Base-by-base conservation (phyloP, 2,888 invertebrate species). In the Tipula lateralis region DNA sequence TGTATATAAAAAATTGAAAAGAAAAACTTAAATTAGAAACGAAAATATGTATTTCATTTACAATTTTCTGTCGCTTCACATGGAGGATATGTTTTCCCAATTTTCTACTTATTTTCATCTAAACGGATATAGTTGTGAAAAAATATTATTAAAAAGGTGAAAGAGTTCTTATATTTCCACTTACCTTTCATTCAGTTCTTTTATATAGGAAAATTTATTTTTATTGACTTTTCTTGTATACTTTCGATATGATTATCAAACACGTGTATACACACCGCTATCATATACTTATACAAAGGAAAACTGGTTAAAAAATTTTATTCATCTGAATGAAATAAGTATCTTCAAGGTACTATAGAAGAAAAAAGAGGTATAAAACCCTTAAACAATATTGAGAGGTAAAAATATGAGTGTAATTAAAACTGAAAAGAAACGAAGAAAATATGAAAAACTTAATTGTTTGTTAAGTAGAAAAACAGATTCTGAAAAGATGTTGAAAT, bases 381-480 rank as follows among this genome's bases (percentile, higher is more conserved):
- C 66, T 24, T 66, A 24, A 24, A 66, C 66, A 66, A 66, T 66
- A 66, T 66, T 66, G 66, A 66, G 24, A 66, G 66, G 66, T 66
- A 66, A 9, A 66, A 24, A 66, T 66, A 66, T 66, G 24, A 66
- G 66, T 24, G 66, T 66, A 24, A 66, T 66, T 66, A 66, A 7
- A 66, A 66, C 19, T 9, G 3, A 66, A 66, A 3, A 12, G 66
- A 24, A 12, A 66, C 24, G 7, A 66, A 66, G 16, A 66, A 66
- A 66, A 66, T 66, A 24, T 66, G 24, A 66, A 66, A 66, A 66
- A 66, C 66, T 66, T 66, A 66, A 66, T 66, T 66, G 66, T 66
- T 66, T 24, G 66, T 66, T 66, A 66, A 66, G 66, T 66, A 66
- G 66, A 66, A 24, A 66, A 24, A 66, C 24, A 24, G 66, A 24